Base-by-base conservation (phyloP, 2,797 vertebrate genomes). In the Chrosomus eos region DNA sequence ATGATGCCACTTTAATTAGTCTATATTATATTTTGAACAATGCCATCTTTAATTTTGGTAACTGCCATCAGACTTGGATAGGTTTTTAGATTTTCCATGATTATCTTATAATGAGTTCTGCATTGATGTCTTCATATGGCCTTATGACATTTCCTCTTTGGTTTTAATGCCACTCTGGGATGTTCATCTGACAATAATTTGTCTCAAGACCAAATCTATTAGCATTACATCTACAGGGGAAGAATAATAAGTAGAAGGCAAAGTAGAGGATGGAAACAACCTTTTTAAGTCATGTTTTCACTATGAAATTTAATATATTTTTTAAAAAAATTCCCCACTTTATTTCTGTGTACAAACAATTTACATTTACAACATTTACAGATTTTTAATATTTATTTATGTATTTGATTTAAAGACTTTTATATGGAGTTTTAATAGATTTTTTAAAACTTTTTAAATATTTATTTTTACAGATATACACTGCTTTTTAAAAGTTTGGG, bases 21-120 rank as follows among this genome's bases (percentile, higher is more conserved):
- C 48, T 53, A 60, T 40, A 68, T 84, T 79, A 72, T 71, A 58
- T 78, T 70, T 78, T 70, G 51, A 79, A 84, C 74, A 79, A 62
- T 77, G 64, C 18, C 73, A 16, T 77, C 45, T 55, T 77, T 78
- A 71, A 78, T 43, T 71, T 79, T 72, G 51, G 11, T 28, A 43
- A 28, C 26, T 78, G 74, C 48, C 38, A 78, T 45, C 38, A 71
- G 51, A 53, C 23, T 81, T 71, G 64, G 33, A 84, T 53, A 53
- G 62, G 31, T 45, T 66, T 78, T 70, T 78, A 78, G 64, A 79
- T 33, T 36, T 81, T 71, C 79, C 3, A 26, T 81, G 66, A 81
- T 53, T 77, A 53, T 79, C 38, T 14, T 72, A 60, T 71, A 84
- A 84, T 78, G 74, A 75, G 36, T 36, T 70, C 36, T 58, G 48